These are phyloP conservation scores for Clepsis dumicolana DNA, from an alignment of 2,888 invertebrate genomes.

Conservation along the genomic window DNA sequence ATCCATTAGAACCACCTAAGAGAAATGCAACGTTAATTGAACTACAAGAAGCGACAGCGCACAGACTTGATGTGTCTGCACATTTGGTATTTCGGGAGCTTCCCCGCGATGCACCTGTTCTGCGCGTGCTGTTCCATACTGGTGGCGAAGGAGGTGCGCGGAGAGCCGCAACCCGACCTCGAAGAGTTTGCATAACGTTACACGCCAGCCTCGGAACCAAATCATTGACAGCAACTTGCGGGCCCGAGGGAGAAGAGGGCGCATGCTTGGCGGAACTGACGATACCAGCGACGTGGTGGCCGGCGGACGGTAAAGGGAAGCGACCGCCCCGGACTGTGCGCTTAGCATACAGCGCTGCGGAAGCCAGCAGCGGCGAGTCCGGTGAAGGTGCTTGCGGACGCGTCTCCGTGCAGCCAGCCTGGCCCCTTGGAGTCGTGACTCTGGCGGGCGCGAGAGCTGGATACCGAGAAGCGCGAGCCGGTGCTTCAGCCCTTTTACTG, in stretches of 20 bases:
- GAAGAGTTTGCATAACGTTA: conserved; percentile 92
- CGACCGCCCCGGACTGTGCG: conserved; percentile 91
- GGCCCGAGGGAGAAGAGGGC: conserved; percentile 96
- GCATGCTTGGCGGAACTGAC: conserved; percentile 96
- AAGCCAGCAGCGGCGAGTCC: conserved; percentile 90
- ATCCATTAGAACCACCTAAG: conserved; percentile 89
- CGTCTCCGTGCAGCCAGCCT: conserved; percentile 88
- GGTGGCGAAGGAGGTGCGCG: conserved; percentile 94
- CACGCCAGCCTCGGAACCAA: conserved; percentile 89
- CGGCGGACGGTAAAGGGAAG: conserved; percentile 87
- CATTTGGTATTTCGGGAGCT: conserved; percentile 96
- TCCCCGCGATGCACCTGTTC: conserved; percentile 95
- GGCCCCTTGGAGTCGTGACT: conserved; percentile 88
- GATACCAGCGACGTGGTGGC: conserved; percentile 97
- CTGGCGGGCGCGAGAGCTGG: conserved; percentile 92
- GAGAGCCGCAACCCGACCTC: conserved; percentile 89
- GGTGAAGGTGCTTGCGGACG: conserved; percentile 91
- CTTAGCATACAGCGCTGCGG: conserved; percentile 95
- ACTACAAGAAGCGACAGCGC: conserved; percentile 88
- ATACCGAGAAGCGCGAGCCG: conserved; percentile 94
- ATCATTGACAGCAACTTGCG: conserved; percentile 94
- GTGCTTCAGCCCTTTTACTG: conserved; percentile 93
- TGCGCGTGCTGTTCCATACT: conserved; percentile 96
- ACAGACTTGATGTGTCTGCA: conserved; percentile 95
- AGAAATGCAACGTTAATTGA: conserved; percentile 86